These are phyloP conservation scores for Drosophila stalkeri DNA, from an alignment of 2,888 invertebrate species.

Conservation along the genomic window DNA sequence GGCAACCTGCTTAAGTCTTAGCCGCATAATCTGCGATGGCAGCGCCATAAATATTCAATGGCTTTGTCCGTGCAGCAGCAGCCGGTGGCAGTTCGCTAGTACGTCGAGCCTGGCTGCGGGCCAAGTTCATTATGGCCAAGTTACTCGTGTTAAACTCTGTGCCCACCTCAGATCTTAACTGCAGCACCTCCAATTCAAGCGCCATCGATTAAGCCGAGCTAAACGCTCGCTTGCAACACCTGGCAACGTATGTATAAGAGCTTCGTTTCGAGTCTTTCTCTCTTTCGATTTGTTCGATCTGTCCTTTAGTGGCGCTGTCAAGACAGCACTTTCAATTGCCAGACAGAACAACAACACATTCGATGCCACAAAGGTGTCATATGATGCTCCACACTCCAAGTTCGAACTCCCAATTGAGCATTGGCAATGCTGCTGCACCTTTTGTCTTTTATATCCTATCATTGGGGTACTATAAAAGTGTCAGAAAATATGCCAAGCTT, in stretches of 20 bases:
- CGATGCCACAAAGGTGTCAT: conserved; percentile 18
- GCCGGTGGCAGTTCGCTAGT: conserved; percentile 19
- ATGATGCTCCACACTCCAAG: conserved; percentile 8
- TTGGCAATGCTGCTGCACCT: conserved; percentile 8
- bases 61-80: conserved; percentile 53
- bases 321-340: conserved; percentile 65
- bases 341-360: conserved; percentile 38
- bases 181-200: conserved; percentile 28
- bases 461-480: not conserved
- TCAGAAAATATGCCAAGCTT: not conserved
- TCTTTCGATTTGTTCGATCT: conserved; percentile 7
- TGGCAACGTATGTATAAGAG: conserved; percentile 70
- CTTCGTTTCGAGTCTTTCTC: conserved; percentile 11
- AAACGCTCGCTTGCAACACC: conserved; percentile 46
- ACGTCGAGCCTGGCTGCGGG: conserved; percentile 38
- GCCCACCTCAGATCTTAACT: conserved; percentile 21
- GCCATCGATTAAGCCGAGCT: conserved; percentile 66
- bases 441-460: conserved; percentile 14
- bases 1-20: conserved; percentile 74
- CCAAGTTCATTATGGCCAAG: conserved; percentile 66
- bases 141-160: conserved; percentile 42
- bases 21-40: conserved; percentile 76
- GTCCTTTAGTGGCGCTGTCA: conserved; percentile 24
- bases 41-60: conserved; percentile 77
- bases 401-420: not conserved